Base-by-base conservation (phyloP, 1,140 invertebrate genomes). In the Planococcus citri region DNA sequence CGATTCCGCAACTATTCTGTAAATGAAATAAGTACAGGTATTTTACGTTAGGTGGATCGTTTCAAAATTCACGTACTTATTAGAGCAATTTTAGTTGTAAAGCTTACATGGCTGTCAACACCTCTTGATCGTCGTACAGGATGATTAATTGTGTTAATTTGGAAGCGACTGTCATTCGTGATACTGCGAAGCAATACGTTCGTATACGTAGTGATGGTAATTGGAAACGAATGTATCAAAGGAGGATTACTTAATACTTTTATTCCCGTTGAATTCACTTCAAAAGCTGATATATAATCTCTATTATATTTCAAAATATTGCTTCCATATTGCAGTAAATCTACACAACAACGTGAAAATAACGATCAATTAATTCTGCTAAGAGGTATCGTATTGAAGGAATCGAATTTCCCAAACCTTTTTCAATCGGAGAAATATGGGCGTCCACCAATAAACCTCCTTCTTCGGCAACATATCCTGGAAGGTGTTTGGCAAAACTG, bases 121-220 rank as follows among this genome's bases (percentile, higher is more conserved):
- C n/a, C n/a, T n/a, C n/a, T n/a, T n/a, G n/a, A 33, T n/a, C 29
- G 3, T 33, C 4, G 29, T 33, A 87, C 78, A 1, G 86, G 86
- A 76, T 87, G 83, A 75, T 85, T 86, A 17, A 78, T 77, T 0
- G 82, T 81, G 17, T 78, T 76, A 70, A 87, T 83, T 9, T 78
- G 78, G 64, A 79, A 78, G 2, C 79, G 73, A 38, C 73, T 70
- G 29, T 76, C 74, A 27, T 22, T 27, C 58, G 68, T 20, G 29
- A 73, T 1, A 60, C 24, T 78, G 69, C 75, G 72, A 0, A 84
- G 71, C 14, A 83, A 64, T 21, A 80, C 76, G 72, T 80, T 82
- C n/a, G 78, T 75, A 6, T 81, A 68, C 24, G 79, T 71, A 58
- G 78, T 78, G 27, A 85, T 71, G 8, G 81, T 72, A 0, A 83